phyloP scores from a whole-genome alignment of 2,888 invertebrate genomes.

The Eilema depressum region DNA sequence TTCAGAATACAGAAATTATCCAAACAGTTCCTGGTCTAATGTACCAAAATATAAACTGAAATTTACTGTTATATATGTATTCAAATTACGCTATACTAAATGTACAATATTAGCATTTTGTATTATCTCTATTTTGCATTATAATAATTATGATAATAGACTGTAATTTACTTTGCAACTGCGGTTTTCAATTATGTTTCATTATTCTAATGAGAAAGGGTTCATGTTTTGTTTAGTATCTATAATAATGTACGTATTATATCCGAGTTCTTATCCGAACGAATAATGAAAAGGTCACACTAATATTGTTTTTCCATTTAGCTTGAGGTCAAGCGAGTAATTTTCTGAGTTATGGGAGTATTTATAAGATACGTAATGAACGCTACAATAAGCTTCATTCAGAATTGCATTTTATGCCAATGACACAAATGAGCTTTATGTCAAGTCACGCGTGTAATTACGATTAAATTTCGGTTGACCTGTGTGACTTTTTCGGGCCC shows the following conservation, averaged over 20 bases:
- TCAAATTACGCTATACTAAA: neutral
- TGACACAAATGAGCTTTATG: no score
- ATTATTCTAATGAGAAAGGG: neutral
- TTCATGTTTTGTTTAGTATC: neutral
- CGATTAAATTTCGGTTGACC: no score
- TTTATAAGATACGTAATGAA: neutral
- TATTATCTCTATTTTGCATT: neutral
- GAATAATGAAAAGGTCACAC: no score
- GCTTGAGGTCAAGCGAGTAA: neutral
- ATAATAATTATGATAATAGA: neutral
- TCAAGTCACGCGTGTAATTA: no score
- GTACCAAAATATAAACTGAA: neutral
- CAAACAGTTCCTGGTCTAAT: neutral
- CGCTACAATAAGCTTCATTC: neutral
- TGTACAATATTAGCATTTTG: neutral
- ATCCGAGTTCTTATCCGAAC: no score
- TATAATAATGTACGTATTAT: neutral
- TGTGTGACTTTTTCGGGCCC: no score
- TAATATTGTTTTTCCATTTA: neutral
- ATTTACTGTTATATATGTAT: no score
- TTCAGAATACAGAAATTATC: neutral
- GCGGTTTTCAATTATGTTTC: neutral
- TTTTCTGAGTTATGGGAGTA: neutral
- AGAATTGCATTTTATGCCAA: neutral
- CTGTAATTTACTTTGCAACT: neutral